Base-by-base conservation (phyloP, 2,888 invertebrate genomes). In the Erebia epiphron region DNA sequence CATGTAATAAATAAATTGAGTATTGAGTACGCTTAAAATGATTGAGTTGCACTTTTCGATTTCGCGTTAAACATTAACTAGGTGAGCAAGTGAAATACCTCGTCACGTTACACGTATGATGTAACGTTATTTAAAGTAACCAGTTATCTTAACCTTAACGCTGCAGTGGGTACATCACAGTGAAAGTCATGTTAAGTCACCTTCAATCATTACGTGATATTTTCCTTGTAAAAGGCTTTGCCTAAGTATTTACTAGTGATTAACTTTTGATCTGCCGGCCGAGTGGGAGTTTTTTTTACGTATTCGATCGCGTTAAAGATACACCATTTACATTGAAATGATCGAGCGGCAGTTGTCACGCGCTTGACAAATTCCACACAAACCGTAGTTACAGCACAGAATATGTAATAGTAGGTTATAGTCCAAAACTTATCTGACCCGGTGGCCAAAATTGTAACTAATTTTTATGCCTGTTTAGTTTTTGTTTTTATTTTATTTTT, bases 101-200 rank as follows among this genome's bases (percentile, higher is more conserved):
- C n/a, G 62, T 7, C 5, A 35, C 49, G 49, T 21, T 62, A 35
- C 62, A 62, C 49, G 49, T 46, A 21, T 62, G 62, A 62, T 62
- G 62, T 62, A 62, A 62, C 62, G 46, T 13, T 11, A 61, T 60
- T 60, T 46, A 60, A 18, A 49, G 49, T 62, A 62, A 62, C 62
- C 62, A 62, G 62, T 62, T 62, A 62, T 62, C 14, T 62, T 62
- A 62, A 62, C 62, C 62, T 62, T 62, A 62, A 49, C 18, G 62
- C 49, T 62, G 21, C 49, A 62, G 62, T 62, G 14, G 49, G 62
- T 62, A 62, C 62, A 62, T 62, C 62, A 49, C 62, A 21, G 62
- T 49, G 62, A 62, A 62, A 62, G 62, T 62, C 46, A 21, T 49
- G 14, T 49, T 49, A 49, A 62, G 62, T 62, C 62, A 49, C 62